Evolutionary conservation across 2,888 invertebrate genomes (phyloP), one percentile per base, ranked within the genome.

Genomic region (Arge pagana): DNA sequence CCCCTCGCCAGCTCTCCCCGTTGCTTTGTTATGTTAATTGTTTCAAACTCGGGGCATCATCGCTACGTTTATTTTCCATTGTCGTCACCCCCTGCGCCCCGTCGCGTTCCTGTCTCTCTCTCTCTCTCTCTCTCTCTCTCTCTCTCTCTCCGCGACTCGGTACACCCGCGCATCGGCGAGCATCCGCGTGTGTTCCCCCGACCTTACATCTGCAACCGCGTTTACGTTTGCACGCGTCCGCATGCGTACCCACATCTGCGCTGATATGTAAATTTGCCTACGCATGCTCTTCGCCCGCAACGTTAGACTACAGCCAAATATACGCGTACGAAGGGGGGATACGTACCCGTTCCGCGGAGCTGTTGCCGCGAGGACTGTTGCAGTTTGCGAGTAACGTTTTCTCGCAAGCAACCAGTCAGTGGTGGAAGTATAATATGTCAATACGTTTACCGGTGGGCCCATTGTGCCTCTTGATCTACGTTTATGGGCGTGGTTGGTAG

Each of bases 21-120:
- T 58, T 59, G 68, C 71, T 71, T 74, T 73, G 71, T 73, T 71
- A 72, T 72, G 73, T 72, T 74, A 73, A 74, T 74, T 74, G 73
- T 74, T 74, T 73, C 67, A 71, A 73, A 74, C 73, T 73, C 69
- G 53, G 59, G 64, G 67, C 69, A 71, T 72, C 71, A 70, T 70
- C 64, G 69, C 71, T 63, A 62, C 68, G 72, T 72, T 72, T 72
- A 71, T 72, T 71, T 72, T 69, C 70, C 66, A 69, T 70, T 68
- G 68, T 62, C 50, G 35, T 51, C 50, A 35, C 50, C 43, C 43
- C 33, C 28, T 3, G 21, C 18, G 8, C n/a, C 37, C 37, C 48
- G 28, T 37, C 11, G 16, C 21, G 18, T 36, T 16, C 19, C 45
- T 24, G 11, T 19, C 21, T 33, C 10, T 26, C 48, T 48, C 30